These are phyloP conservation scores for Hippocampus barbouri DNA, from an alignment of 2,113 vertebrate species.

Conservation along the genomic window DNA sequence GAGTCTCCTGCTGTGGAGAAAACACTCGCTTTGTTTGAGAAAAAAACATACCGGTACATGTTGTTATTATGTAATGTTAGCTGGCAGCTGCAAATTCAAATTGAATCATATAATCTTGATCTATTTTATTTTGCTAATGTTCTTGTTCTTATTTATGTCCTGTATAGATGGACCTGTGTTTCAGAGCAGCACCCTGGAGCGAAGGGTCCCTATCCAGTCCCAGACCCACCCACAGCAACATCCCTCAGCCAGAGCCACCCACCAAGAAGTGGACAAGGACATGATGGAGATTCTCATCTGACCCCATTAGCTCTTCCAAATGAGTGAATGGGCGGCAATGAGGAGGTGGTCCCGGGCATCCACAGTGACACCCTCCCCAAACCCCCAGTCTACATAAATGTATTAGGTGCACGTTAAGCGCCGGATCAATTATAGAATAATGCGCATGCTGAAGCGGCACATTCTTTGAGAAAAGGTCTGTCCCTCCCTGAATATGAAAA, in stretches of 20 bases:
- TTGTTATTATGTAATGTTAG: too few relatives aligned
- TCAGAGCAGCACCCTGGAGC: slow-evolving; percentile 73
- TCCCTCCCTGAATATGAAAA: too few relatives aligned
- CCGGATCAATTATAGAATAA: too few relatives aligned
- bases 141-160: not conserved
- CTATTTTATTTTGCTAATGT: not conserved
- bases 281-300: slow-evolving; percentile 80
- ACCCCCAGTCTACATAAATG: too few relatives aligned
- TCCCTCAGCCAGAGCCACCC: slow-evolving; percentile 19
- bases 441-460: too few relatives aligned
- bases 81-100: too few relatives aligned
- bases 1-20: too few relatives aligned
- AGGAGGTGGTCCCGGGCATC: not conserved
- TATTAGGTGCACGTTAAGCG: too few relatives aligned
- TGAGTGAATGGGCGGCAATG: not conserved
- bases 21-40: too few relatives aligned
- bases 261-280: slow-evolving; percentile 72
- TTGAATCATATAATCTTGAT: not conserved
- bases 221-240: slow-evolving; percentile 39
- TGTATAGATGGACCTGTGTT: slow-evolving; percentile 68
- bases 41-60: too few relatives aligned
- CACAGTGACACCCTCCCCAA: too few relatives aligned
- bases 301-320: slow-evolving; percentile 15
- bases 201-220: slow-evolving; percentile 59
- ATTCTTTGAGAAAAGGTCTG: too few relatives aligned